A percentile compares a stretch with the other conserved stretches of the same genome.
These are phyloP conservation scores for Bombus difficillimus DNA, from an alignment of 1,140 invertebrate genomes.

Conservation along the genomic window DNA sequence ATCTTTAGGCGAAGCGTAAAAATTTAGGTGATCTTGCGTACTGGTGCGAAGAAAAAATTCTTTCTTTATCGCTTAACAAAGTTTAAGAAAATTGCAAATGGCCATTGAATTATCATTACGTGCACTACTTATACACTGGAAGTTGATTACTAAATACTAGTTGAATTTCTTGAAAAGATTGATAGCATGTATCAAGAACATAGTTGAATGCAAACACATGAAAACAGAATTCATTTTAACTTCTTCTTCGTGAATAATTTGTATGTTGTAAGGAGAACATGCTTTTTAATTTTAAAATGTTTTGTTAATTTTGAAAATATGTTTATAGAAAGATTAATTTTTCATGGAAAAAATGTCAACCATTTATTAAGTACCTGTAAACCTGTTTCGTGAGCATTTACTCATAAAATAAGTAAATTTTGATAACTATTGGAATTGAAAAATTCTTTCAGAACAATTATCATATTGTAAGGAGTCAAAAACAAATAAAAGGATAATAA, in stretches of 20 bases:
- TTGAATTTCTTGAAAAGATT: background rate
- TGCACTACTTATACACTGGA: background rate
- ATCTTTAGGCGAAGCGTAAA: conserved; percentile 8
- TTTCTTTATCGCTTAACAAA: background rate
- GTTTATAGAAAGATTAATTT: no score
- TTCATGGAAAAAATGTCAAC: no score
- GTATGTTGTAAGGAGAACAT: background rate
- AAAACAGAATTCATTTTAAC: background rate
- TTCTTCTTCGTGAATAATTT: background rate
- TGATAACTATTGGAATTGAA: no score
- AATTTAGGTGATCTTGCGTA: conserved; percentile 15
- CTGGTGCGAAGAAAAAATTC: background rate
- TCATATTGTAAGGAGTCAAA: background rate
- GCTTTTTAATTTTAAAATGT: no score
- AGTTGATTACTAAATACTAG: background rate
- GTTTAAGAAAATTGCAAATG: background rate
- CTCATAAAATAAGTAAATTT: no score
- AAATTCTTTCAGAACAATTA: no score
- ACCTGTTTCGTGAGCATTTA: background rate
- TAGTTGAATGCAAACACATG: background rate
- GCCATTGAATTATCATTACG: background rate
- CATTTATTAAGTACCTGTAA: background rate
- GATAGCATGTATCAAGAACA: background rate
- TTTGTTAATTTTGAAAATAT: no score
- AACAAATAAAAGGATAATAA: background rate